These are phyloP conservation scores for Pseudomugil tenellus DNA, from an alignment of 2,797 vertebrate species.

Conservation along the genomic window DNA sequence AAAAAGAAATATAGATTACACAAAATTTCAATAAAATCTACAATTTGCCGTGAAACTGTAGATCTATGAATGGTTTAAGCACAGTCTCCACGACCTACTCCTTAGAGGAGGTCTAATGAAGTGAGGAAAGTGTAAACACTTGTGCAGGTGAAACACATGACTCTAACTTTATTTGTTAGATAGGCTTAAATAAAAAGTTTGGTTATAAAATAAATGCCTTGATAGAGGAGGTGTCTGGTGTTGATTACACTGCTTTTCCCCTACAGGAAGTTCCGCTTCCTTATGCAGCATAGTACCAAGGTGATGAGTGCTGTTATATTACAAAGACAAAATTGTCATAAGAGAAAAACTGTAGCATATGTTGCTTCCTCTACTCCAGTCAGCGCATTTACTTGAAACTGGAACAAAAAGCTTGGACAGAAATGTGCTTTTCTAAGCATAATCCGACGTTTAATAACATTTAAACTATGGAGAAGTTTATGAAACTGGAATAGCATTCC, in stretches of 20 bases:
- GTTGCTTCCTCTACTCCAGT: too few relatives aligned
- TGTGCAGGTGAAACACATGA: constrained; percentile 50
- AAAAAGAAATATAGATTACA: too few relatives aligned
- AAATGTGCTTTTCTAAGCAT: too few relatives aligned
- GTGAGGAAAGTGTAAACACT: constrained; percentile 57
- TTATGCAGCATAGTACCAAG: neutral
- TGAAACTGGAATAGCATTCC: too few relatives aligned
- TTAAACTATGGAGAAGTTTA: too few relatives aligned
- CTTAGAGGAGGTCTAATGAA: constrained; percentile 56
- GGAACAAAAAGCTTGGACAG: too few relatives aligned
- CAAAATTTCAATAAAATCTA: too few relatives aligned
- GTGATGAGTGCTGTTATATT: neutral
- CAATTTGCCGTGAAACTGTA: too few relatives aligned
- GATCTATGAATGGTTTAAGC: neutral
- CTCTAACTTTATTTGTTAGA: constrained; percentile 47
- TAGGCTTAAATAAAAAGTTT: constrained; percentile 38
- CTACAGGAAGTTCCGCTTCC: constrained; percentile 11
- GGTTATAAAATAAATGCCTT: constrained; percentile 18
- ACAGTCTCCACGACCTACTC: constrained; percentile 44
- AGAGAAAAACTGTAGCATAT: neutral
- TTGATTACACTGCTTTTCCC: constrained; percentile 4
- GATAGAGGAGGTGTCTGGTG: constrained; percentile 6
- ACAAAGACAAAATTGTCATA: neutral
- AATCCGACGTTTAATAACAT: too few relatives aligned
- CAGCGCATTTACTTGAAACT: neutral